Evolutionary conservation across 2,113 vertebrate genomes (phyloP).

Genomic region (Ciconia maguari): DNA sequence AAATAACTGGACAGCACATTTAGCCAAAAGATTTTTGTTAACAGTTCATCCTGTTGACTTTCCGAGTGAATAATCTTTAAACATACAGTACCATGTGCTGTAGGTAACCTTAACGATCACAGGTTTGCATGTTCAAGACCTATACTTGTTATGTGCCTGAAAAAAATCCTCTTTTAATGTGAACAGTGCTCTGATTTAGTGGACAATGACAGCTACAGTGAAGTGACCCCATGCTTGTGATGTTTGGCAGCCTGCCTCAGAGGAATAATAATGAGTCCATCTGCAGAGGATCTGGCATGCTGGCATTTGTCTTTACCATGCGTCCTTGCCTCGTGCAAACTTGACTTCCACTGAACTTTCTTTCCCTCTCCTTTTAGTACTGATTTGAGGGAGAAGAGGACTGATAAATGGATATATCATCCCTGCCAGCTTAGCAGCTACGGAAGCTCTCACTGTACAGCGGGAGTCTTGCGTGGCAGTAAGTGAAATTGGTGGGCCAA

Average conservation of each 20-base stretch:
- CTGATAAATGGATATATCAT: neutral
- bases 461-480: neutral
- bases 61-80: neutral
- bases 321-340: neutral
- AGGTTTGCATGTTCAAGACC: neutral
- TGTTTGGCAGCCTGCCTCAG: neutral
- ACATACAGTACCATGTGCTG: neutral
- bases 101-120: neutral
- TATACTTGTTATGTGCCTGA: neutral
- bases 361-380: neutral
- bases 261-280: slow-evolving; percentile 1
- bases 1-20: neutral
- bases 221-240: neutral
- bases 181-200: neutral
- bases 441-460: neutral
- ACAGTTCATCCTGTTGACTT: neutral
- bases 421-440: neutral
- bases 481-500: neutral
- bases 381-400: neutral
- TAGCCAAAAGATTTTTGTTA: neutral
- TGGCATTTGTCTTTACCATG: neutral
- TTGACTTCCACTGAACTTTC: neutral
- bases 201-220: neutral
- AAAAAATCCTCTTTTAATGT: neutral
- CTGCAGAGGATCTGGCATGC: neutral